These are phyloP conservation scores for Gorsachius magnificus DNA, from an alignment of 2,797 vertebrate species.

Conservation along the genomic window DNA sequence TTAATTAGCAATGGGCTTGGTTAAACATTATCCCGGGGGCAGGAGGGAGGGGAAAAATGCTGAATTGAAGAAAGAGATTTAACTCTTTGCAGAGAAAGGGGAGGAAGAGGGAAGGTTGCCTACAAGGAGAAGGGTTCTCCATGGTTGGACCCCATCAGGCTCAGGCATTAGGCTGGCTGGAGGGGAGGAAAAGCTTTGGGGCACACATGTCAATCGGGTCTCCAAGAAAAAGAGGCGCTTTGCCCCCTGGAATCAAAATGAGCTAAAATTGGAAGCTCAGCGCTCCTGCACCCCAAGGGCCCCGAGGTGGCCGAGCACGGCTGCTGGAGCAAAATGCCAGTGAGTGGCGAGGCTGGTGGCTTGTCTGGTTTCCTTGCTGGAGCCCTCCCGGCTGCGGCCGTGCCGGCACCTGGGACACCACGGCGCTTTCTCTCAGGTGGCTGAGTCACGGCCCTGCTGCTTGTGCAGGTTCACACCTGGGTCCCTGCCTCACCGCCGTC, in stretches of 20 bases:
- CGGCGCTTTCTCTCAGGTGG: fast-evolving
- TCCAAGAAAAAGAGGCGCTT: not conserved
- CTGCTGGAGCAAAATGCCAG: not conserved
- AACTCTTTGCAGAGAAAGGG: slow-evolving; percentile 36
- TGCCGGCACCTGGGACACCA: not conserved
- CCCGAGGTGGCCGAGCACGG: fast-evolving
- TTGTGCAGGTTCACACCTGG: not conserved
- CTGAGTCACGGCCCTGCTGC: slow-evolving; percentile 52
- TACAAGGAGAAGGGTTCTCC: not conserved
- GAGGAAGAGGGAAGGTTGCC: not conserved
- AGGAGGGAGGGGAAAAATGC: slow-evolving; percentile 20
- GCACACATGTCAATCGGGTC: fast-evolving
- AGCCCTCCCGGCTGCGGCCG: not conserved
- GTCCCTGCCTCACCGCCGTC: not conserved
- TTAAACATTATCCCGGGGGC: slow-evolving; percentile 64
- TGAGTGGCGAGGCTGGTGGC: not conserved
- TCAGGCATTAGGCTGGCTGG: not conserved
- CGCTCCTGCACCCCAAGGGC: not conserved
- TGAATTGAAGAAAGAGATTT: not conserved
- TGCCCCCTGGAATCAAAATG: not conserved
- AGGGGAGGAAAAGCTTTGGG: not conserved
- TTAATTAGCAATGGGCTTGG: slow-evolving; percentile 63
- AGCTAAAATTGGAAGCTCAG: not conserved
- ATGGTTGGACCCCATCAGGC: no score
- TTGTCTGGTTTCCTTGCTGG: not conserved